phyloP scores from a whole-genome alignment of 1,140 invertebrate genomes.

The Trichoplusia ni region DNA sequence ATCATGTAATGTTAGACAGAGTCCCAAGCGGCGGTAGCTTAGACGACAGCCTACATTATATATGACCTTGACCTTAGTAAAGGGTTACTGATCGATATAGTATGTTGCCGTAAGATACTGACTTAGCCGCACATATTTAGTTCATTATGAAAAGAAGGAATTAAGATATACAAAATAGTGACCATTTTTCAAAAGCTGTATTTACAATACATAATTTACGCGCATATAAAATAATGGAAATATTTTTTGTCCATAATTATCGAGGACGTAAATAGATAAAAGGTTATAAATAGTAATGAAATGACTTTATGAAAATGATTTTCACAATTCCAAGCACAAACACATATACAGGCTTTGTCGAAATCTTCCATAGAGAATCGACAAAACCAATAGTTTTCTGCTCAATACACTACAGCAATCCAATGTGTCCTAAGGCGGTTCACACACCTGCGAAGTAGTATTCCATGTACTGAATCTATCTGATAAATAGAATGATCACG shows the following conservation, averaged over 20 bases:
- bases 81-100: too few relatives aligned
- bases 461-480: conserved; percentile 28
- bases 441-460: conserved; percentile 33
- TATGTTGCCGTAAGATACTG: too few relatives aligned
- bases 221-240: too few relatives aligned
- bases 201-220: too few relatives aligned
- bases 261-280: too few relatives aligned
- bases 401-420: background rate
- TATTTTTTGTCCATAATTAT: background rate
- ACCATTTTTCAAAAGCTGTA: too few relatives aligned
- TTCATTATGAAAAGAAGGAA: too few relatives aligned
- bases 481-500: conserved; percentile 36
- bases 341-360: background rate
- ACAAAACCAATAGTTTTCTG: background rate
- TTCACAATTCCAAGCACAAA: background rate
- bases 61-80: conserved; percentile 11
- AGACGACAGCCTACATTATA: conserved; percentile 13
- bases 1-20: conserved; percentile 17
- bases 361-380: background rate
- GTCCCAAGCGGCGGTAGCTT: background rate
- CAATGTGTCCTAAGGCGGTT: conserved; percentile 27
- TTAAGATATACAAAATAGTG: too few relatives aligned
- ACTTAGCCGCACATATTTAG: too few relatives aligned
- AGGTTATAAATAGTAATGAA: too few relatives aligned
- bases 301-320: too few relatives aligned